Percentiles rank a stretch among this genome's conserved stretches.
These are phyloP conservation scores for Latrodectus geometricus DNA, from an alignment of 1,140 invertebrate species.

Conservation along the genomic window DNA sequence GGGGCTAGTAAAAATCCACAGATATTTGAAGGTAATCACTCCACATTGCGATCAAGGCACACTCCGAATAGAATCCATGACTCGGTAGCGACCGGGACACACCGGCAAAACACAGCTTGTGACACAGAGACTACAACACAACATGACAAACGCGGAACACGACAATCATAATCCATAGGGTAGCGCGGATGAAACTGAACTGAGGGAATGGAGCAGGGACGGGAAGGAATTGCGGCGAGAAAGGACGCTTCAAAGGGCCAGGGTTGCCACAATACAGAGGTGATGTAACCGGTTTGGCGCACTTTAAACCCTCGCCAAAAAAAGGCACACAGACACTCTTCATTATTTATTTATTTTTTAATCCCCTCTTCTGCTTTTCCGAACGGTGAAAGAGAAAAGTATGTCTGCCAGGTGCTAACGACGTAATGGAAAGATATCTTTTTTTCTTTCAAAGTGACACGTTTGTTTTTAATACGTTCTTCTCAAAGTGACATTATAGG, in stretches of 20 bases:
- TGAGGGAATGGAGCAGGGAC: conserved; percentile 8
- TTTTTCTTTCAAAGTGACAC: no score
- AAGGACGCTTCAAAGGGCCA: neutral
- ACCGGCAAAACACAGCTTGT: conserved; percentile 30
- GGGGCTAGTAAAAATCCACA: neutral
- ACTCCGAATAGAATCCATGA: conserved; percentile 16
- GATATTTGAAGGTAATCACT: neutral
- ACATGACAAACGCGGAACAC: neutral
- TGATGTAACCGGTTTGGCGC: conserved; percentile 48
- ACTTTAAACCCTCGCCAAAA: neutral
- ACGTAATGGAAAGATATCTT: no score
- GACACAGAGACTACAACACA: neutral
- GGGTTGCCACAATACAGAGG: conserved; percentile 25
- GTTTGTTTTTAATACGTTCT: no score
- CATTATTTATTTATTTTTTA: no score
- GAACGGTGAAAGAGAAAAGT: no score
- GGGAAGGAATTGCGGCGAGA: neutral
- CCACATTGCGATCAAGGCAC: neutral
- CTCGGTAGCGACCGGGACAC: neutral
- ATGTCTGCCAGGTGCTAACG: no score
- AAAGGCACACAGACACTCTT: no score
- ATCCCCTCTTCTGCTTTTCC: no score
- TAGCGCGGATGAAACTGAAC: neutral
- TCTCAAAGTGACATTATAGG: no score
- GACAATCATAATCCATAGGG: conserved; percentile 1